Evolutionary conservation across 2,113 vertebrate genomes (phyloP).

Genomic region (Condylura cristata): DNA sequence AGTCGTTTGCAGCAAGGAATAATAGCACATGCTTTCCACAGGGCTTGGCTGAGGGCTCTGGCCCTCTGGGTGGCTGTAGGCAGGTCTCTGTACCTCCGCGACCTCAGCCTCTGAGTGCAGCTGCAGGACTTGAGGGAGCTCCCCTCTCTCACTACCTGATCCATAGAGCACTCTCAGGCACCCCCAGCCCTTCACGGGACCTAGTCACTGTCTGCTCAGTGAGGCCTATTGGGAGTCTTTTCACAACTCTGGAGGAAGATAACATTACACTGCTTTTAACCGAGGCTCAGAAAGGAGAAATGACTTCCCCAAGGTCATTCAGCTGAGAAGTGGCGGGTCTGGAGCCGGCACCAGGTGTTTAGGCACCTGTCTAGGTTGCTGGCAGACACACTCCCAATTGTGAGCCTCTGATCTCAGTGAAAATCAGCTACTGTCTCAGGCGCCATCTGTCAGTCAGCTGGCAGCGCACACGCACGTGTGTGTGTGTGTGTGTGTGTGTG

Average conservation of each 20-base stretch:
- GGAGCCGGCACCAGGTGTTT: not conserved
- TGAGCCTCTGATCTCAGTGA: not conserved
- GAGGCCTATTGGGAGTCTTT: not conserved
- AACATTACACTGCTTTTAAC: not conserved
- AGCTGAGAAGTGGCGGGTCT: not conserved
- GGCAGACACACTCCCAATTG: not conserved
- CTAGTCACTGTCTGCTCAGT: not conserved
- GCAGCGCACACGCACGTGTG: not conserved
- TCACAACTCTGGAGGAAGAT: not conserved
- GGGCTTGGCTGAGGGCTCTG: not conserved
- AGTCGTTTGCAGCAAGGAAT: not conserved
- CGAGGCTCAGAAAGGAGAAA: constrained; percentile 17
- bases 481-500: not conserved
- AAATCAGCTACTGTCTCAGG: not conserved
- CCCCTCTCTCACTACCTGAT: not conserved
- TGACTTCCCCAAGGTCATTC: not conserved
- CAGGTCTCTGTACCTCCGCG: not conserved
- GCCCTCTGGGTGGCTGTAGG: not conserved
- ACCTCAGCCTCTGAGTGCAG: not conserved
- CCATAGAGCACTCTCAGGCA: not conserved
- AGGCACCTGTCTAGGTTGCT: not conserved
- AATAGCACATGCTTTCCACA: not conserved
- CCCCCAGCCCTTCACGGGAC: not conserved
- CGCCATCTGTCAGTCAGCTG: not conserved
- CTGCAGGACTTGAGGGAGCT: not conserved